phyloP scores from a whole-genome alignment of 1,140 invertebrate species.

The Heliconius hermathena region DNA sequence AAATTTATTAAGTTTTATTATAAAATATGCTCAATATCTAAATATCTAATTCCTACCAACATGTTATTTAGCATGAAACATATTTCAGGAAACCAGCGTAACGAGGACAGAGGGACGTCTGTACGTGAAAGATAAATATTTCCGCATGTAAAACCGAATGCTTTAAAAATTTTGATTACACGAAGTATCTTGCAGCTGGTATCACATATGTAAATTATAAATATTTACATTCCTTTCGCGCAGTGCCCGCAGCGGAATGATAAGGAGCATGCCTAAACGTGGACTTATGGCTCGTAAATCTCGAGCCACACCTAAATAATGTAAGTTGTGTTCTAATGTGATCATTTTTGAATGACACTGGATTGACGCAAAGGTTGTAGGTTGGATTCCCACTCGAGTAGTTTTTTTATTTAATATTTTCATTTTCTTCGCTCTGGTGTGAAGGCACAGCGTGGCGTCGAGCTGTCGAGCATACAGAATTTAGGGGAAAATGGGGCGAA shows the following conservation, averaged over 20 bases:
- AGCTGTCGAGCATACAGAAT: no score
- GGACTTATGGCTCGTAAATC: background rate
- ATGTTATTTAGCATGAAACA: background rate
- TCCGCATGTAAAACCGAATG: background rate
- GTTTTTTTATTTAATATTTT: no score
- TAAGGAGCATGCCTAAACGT: background rate
- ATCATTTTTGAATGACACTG: background rate
- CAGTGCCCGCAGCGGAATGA: background rate
- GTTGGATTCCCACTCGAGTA: no score
- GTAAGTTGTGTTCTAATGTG: background rate
- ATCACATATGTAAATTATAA: slow-evolving; percentile 2
- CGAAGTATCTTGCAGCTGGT: background rate
- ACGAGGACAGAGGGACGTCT: slow-evolving; percentile 2
- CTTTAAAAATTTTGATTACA: slow-evolving; percentile 9
- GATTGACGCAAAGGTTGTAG: no score
- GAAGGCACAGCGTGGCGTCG: no score
- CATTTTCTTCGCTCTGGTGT: no score
- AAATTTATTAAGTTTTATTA: no score
- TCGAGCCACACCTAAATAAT: background rate
- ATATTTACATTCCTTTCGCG: background rate
- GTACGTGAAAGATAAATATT: slow-evolving; percentile 6
- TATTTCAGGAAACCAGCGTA: background rate
- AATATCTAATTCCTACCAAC: background rate
- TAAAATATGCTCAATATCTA: background rate
- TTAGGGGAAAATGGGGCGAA: no score